Evolutionary conservation across 1,140 invertebrate genomes (phyloP), one percentile per base, ranked within the genome.

Genomic region (Choristoneura fumiferana): DNA sequence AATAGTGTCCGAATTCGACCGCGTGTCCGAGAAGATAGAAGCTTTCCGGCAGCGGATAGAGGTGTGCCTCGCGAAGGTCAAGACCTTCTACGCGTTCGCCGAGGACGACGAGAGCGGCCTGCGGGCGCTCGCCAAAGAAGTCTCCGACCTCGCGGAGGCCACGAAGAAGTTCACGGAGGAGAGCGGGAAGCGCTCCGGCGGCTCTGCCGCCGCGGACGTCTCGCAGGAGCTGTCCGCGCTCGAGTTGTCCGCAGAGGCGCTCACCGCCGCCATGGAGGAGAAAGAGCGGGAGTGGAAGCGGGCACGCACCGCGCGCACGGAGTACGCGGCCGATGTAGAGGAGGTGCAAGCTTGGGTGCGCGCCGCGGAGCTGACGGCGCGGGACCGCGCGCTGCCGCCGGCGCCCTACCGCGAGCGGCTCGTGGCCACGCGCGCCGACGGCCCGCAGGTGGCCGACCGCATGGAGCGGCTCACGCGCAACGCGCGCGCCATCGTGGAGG

Each of bases 231-330:
- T 96, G 60, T 95, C 94, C 1, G 91, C 92, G 55, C 90, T 96
- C 62, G 95, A 96, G 87, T 86, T 98, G 39, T 90, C 94, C n/a
- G 92, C 94, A 18, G 96, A 98, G 81, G 92, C 93, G 53, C 91
- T 96, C 12, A 90, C 91, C 34, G 92, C 93, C 61, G 92, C 92
- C 6, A 95, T 97, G 94, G 96, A 97, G 68, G 95, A 96, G 71
- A 96, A 96, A 79, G 93, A 95, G 65, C 92, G 94, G 71, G 95
- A 97, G 81, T 94, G 95, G 80, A 96, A 96, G 77, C 92, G 95
- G 45, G 96, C 96, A 5, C 92, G 93, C 67, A 96, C 95, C 12
- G 92, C 94, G 53, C 91, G 96, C 13, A 92, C 92, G 14, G 96
- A 97, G 58, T 97, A 96, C 81, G 78, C 93, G 6, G 87, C 90